Base-by-base conservation (phyloP, 2,113 vertebrate species). In the Gila orcuttii region DNA sequence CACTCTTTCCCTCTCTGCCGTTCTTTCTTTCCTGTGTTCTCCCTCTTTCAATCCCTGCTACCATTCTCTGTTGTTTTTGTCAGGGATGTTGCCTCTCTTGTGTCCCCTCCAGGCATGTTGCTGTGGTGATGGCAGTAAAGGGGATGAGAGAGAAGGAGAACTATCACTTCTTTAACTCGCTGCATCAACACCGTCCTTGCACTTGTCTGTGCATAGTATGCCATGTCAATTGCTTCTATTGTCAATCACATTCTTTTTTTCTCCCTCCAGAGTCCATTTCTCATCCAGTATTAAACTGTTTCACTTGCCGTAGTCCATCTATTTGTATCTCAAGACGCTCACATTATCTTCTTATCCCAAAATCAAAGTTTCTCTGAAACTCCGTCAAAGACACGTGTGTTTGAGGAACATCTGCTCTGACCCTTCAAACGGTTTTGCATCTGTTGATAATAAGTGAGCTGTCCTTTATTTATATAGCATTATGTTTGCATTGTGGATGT, bases 161-260 rank as follows among this genome's bases (percentile, higher is more conserved):
- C 50, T 62, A 75, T 68, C 79, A 86, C 82, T 89, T 81, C 83
- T 87, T 83, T 74, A 87, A 62, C 64, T 74, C 71, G 47, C 78
- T 85, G 86, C 84, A 88, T 92, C 93, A 86, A 45, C 75, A 45
- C 75, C 84, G 31, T 45, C 60, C 42, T 76, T 82, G 62, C 89
- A 85, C 88, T 90, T 66, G 85, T 91, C 90, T 86, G 87, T 89
- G 85, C 77, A 52, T 86, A 89, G 87, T 90, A 90, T 87, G 86
- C 85, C 78, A 90, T 90, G 92, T 93, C 90, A 90, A 88, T 91
- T 83, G 31, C 86, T 86, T 90, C 90, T 83, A 84, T 89, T 89
- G 88, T 73, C 87, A 84, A 74, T 25, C 82, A 89, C 87, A 77
- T 36, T 81, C 6, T 12, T 62, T 93, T 91, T 91, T 91, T 90